Conservation (phyloP, 2,797 vertebrate genomes). For the Chelon labrosus region DNA sequence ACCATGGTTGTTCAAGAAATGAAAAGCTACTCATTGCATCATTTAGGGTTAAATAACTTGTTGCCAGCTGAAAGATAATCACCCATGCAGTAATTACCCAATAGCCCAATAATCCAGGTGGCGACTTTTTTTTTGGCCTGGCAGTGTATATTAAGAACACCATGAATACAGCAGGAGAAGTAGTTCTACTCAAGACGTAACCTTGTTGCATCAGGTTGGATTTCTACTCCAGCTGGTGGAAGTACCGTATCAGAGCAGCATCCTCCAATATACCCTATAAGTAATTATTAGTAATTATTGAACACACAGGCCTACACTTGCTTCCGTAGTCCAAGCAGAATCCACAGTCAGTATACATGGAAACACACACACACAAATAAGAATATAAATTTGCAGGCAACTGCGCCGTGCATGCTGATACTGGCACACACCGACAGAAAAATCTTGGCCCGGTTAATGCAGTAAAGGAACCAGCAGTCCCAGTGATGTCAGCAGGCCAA, state of each 20-base stretch:
- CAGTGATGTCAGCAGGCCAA: conserved; percentile 59
- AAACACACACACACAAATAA: conserved; percentile 24
- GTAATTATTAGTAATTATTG: conserved; percentile 22
- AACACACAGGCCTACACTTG: conserved; percentile 1
- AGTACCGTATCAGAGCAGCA: conserved; percentile 3
- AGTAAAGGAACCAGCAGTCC: conserved; percentile 46
- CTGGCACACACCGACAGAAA: conserved; percentile 53
- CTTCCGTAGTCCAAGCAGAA: neutral
- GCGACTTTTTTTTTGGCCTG: too few relatives aligned
- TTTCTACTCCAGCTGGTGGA: too few relatives aligned
- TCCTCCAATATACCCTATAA: conserved; percentile 40
- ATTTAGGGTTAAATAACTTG: too few relatives aligned
- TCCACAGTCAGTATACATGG: neutral
- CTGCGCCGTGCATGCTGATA: conserved; percentile 51
- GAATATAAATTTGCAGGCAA: conserved; percentile 40
- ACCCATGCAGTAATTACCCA: too few relatives aligned
- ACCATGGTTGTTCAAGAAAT: too few relatives aligned
- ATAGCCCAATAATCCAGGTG: too few relatives aligned
- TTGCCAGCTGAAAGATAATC: too few relatives aligned
- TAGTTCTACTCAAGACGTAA: too few relatives aligned
- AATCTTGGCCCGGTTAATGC: conserved; percentile 50
- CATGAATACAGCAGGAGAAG: too few relatives aligned
- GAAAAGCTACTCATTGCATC: too few relatives aligned
- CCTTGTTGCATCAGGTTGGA: too few relatives aligned
- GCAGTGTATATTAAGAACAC: too few relatives aligned